Evolutionary conservation across 2,797 vertebrate species (phyloP).

Genomic region (Fundulus diaphanus): DNA sequence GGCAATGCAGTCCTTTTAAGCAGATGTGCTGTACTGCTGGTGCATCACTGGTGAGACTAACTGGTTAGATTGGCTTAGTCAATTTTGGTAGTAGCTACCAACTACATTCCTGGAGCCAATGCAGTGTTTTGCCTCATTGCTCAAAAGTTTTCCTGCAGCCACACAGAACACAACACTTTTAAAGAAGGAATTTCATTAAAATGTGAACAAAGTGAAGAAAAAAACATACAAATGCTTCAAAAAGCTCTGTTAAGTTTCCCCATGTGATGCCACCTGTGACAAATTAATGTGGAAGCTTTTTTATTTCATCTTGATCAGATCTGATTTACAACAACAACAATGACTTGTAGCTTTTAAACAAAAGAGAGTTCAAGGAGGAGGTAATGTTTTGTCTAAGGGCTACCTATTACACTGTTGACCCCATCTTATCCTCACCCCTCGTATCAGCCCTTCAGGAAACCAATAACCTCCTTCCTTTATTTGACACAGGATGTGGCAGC

Average conservation of each 20-base stretch:
- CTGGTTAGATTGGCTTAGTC: too few species aligned
- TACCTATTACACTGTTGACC: conserved; percentile 47
- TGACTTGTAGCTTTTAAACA: background rate
- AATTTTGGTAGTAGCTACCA: too few species aligned
- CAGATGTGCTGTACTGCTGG: too few species aligned
- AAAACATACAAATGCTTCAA: background rate
- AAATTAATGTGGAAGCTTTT: background rate
- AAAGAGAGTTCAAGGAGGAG: background rate
- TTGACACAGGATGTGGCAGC: conserved; percentile 42
- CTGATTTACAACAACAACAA: background rate
- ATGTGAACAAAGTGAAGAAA: background rate
- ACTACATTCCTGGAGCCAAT: too few species aligned
- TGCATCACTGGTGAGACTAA: too few species aligned
- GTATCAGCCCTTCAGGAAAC: conserved; percentile 67
- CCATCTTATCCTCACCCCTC: conserved; percentile 38
- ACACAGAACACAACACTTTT: background rate
- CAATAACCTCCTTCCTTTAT: conserved; percentile 76
- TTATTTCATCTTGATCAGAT: background rate
- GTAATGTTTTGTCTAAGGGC: conserved; percentile 24
- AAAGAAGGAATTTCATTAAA: background rate
- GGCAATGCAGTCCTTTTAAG: too few species aligned
- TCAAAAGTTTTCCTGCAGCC: background rate
- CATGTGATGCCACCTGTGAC: background rate
- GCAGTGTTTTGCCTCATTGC: too few species aligned
- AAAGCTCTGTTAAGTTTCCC: background rate